phyloP scores from a whole-genome alignment of 2,113 vertebrate genomes.

The Odocoileus virginianus region DNA sequence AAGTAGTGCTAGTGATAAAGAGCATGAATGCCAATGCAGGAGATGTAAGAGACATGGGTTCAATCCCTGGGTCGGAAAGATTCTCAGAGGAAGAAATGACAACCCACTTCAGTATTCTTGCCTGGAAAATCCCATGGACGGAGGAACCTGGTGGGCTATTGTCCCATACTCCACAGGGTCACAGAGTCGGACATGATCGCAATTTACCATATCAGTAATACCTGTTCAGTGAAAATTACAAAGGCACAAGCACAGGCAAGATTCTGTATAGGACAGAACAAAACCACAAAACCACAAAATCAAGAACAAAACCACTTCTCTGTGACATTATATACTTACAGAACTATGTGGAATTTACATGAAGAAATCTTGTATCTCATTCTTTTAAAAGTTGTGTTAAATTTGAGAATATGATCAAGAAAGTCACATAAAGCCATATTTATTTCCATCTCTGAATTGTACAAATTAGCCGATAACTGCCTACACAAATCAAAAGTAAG shows the following conservation, averaged over 20 bases:
- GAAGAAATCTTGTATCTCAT: background rate
- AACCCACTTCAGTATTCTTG: background rate
- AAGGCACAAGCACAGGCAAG: background rate
- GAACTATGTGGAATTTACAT: background rate
- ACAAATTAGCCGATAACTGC: background rate
- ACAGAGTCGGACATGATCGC: background rate
- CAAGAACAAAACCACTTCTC: background rate
- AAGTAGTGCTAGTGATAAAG: background rate
- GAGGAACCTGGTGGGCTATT: background rate
- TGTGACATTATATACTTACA: background rate
- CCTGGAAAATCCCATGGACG: background rate
- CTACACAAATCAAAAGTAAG: background rate
- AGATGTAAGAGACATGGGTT: background rate
- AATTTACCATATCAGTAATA: background rate
- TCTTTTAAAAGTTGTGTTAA: background rate
- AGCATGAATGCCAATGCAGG: background rate
- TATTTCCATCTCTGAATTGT: background rate
- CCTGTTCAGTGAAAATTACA: background rate
- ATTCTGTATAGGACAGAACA: background rate
- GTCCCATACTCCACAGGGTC: background rate
- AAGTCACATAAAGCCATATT: background rate
- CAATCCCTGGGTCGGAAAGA: background rate
- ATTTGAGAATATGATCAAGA: constrained; percentile 24
- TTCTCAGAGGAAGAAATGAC: background rate
- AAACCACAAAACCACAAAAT: background rate